Percentiles rank a stretch among this genome's conserved stretches.
phyloP scores from a whole-genome alignment of 2,888 invertebrate species.

The Chironomus tentans region DNA sequence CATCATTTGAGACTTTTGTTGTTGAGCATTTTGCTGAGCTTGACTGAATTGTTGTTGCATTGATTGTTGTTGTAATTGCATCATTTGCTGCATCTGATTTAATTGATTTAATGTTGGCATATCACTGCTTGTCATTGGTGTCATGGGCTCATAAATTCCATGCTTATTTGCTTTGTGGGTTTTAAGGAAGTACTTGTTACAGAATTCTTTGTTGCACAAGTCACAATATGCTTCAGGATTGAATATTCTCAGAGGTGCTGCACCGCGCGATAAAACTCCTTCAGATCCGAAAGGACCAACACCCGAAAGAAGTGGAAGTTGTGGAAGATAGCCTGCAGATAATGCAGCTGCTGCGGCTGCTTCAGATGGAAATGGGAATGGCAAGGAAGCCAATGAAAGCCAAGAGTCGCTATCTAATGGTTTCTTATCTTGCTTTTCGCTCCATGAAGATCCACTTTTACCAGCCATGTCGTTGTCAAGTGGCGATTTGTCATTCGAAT shows the following conservation, averaged over 20 bases:
- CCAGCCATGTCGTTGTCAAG: conserved; percentile 34
- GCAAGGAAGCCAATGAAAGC: conserved; percentile 38
- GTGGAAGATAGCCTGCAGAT: conserved; percentile 38
- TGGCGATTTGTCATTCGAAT: conserved; percentile 34
- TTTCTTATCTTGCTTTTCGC: conserved; percentile 39
- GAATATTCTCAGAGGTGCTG: conserved; percentile 69
- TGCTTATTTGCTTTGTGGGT: conserved; percentile 98
- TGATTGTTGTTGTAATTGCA: conserved; percentile 34
- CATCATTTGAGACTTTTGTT: conserved; percentile 29
- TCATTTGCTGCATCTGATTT: conserved; percentile 30
- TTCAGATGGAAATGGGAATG: conserved; percentile 41
- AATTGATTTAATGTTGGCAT: conserved; percentile 31
- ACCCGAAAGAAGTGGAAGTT: conserved; percentile 38
- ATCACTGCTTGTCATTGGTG: conserved; percentile 32
- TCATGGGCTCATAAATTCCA: conserved; percentile 65
- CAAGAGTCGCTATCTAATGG: conserved; percentile 35
- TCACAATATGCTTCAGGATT: conserved; percentile 97
- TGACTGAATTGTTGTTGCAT: conserved; percentile 32
- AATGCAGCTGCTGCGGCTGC: conserved; percentile 40
- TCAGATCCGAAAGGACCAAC: conserved; percentile 36
- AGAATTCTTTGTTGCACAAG: conserved; percentile 96
- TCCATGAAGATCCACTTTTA: conserved; percentile 28
- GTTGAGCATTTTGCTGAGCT: conserved; percentile 27
- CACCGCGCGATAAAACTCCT: conserved; percentile 36
- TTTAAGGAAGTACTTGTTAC: conserved; percentile 96